These are phyloP conservation scores for Thunnus thynnus DNA, from an alignment of 2,113 vertebrate species.

Conservation along the genomic window DNA sequence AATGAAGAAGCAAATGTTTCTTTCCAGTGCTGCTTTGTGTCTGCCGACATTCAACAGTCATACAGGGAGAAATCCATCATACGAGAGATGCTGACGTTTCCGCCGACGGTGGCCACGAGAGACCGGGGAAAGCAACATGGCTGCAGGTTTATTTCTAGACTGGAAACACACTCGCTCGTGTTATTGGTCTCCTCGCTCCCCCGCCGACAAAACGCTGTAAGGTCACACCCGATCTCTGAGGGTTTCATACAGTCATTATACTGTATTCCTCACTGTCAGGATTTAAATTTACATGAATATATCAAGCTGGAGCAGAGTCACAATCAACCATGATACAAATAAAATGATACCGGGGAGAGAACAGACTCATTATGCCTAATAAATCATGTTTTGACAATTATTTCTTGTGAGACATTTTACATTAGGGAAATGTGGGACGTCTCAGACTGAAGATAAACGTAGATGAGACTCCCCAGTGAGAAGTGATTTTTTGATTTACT, in stretches of 20 bases:
- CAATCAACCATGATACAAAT: background rate
- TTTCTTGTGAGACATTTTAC: no score
- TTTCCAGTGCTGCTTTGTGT: background rate
- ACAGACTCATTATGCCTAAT: background rate
- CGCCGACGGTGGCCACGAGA: background rate
- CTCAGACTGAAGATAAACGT: background rate
- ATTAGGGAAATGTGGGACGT: background rate
- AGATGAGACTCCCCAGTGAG: no score
- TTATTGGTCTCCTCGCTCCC: background rate
- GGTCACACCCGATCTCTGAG: conserved; percentile 22
- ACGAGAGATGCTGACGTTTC: background rate
- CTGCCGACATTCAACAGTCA: background rate
- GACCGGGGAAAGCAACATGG: background rate
- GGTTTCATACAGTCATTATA: background rate
- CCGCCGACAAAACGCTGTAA: background rate
- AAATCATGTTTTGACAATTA: background rate
- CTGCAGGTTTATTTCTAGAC: background rate
- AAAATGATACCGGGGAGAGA: background rate
- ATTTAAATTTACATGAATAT: background rate
- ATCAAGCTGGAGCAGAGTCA: background rate
- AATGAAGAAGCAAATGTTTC: background rate
- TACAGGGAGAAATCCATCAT: background rate
- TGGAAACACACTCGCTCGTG: background rate
- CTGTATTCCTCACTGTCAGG: background rate
- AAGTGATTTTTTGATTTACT: no score